A percentile compares a stretch with the other conserved stretches of the same genome.
These are phyloP conservation scores for Trichomalopsis sarcophagae DNA, from an alignment of 1,140 invertebrate species.

Conservation along the genomic window DNA sequence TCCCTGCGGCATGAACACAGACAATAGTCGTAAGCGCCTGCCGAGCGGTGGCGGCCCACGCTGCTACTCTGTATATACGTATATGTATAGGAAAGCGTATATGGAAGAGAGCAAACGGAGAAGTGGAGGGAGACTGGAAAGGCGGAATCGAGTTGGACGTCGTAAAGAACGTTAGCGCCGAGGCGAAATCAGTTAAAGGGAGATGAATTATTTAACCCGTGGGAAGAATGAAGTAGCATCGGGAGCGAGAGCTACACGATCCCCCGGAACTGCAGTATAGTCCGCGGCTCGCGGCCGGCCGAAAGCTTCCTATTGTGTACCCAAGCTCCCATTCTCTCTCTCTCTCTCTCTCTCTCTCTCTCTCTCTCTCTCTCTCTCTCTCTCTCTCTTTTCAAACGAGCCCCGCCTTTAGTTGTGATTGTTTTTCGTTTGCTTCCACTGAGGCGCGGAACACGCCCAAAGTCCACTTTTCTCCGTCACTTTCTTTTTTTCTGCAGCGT, in stretches of 20 bases:
- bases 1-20: constrained; percentile 38
- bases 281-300: neutral
- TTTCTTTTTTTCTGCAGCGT: neutral
- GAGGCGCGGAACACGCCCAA: neutral
- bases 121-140: constrained; percentile 11
- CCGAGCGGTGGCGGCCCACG: neutral
- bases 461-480: neutral
- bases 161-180: constrained; percentile 68
- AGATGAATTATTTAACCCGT: constrained; percentile 68
- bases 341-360: too few species aligned
- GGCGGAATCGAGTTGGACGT: constrained; percentile 50
- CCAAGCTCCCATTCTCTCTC: too few species aligned
- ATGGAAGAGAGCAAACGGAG: neutral
- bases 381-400: neutral
- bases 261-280: neutral
- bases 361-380: too few species aligned
- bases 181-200: constrained; percentile 65
- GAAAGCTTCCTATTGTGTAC: constrained; percentile 17
- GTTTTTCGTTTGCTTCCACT: neutral
- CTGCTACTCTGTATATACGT: too few species aligned
- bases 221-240: constrained; percentile 60
- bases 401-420: neutral
- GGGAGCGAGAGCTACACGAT: constrained; percentile 43
- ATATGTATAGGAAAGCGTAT: neutral
- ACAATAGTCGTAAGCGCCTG: constrained; percentile 35